These are phyloP conservation scores for Caenorhabditis tropicalis DNA, from an alignment of 1,140 invertebrate genomes.

Conservation along the genomic window DNA sequence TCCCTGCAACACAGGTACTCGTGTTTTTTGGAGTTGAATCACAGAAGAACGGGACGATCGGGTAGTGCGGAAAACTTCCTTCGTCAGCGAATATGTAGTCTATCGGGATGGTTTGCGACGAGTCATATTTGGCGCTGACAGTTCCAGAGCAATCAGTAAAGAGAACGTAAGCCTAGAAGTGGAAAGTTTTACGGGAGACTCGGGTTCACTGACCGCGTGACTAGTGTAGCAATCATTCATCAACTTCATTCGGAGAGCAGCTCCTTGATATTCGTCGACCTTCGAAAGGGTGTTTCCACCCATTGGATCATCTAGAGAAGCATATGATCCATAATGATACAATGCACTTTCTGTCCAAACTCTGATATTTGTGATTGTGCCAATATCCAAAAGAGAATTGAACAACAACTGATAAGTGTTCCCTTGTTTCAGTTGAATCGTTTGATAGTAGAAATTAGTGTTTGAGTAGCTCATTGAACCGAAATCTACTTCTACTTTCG, in stretches of 20 bases:
- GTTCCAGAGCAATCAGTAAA: not conserved
- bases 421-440: not conserved
- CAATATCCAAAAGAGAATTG: not conserved
- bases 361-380: not conserved
- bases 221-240: slow-evolving; percentile 37
- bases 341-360: not conserved
- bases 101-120: not conserved
- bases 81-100: slow-evolving; percentile 21
- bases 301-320: slow-evolving; percentile 11
- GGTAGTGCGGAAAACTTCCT: slow-evolving; percentile 15
- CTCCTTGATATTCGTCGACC: slow-evolving; percentile 19
- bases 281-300: not conserved
- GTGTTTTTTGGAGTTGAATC: not conserved
- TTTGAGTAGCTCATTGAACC: not conserved
- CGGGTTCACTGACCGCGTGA: slow-evolving; percentile 2
- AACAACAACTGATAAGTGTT: not conserved
- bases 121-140: not conserved
- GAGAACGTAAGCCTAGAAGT: not conserved
- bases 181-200: not conserved
- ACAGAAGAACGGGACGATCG: slow-evolving; percentile 20
- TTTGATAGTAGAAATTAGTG: slow-evolving; percentile 30
- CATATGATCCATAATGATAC: slow-evolving; percentile 26
- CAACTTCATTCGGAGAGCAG: slow-evolving; percentile 25
- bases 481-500: not conserved
- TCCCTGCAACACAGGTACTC: not conserved